Evolutionary conservation across 1,140 invertebrate species (phyloP), one percentile per base, ranked within the genome.

Genomic region (Amphibalanus amphitrite): DNA sequence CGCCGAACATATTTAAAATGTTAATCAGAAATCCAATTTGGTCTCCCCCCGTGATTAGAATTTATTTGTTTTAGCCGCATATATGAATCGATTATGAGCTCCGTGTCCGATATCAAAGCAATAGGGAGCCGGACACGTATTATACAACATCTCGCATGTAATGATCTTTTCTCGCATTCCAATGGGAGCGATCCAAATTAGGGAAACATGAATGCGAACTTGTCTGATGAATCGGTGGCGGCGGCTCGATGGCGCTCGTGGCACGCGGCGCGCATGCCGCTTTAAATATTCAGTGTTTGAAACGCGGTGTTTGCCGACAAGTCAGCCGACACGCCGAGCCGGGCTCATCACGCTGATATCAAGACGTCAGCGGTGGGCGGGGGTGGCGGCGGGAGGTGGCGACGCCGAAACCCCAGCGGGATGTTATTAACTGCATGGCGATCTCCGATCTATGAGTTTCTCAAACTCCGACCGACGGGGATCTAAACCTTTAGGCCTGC

Each of bases 141-240:
- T 59, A 59, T 59, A 59, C 47, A 59, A 59, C 47, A 23, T 59
- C 47, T 59, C 47, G 47, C 47, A 59, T 59, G 47, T 59, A 59
- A 59, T 59, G 47, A 59, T 59, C 47, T 59, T 59, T 59, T 59
- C 47, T 59, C 47, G 47, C 47, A 59, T 59, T 59, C 47, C 47
- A 59, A 59, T 59, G 47, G 47, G 47, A 59, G 13, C 20, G 47
- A 59, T 59, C 47, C 47, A 59, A 59, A 59, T 59, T 23, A 59
- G 47, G 47, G 47, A 59, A 59, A 59, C 47, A 59, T 59, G 47
- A 59, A 59, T 59, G 47, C 47, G 20, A 59, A 59, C 47, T 3
- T 20, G 6, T 13, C 47, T 59, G 47, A 59, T 59, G 47, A 20
- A 59, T 59, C 23, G 47, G 47, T 20, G 47, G 47, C 47, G 47